A percentile compares a stretch with the other conserved stretches of the same genome.
Evolutionary conservation across 1,140 invertebrate species (phyloP).

Genomic region (Chymomyza costata): DNA sequence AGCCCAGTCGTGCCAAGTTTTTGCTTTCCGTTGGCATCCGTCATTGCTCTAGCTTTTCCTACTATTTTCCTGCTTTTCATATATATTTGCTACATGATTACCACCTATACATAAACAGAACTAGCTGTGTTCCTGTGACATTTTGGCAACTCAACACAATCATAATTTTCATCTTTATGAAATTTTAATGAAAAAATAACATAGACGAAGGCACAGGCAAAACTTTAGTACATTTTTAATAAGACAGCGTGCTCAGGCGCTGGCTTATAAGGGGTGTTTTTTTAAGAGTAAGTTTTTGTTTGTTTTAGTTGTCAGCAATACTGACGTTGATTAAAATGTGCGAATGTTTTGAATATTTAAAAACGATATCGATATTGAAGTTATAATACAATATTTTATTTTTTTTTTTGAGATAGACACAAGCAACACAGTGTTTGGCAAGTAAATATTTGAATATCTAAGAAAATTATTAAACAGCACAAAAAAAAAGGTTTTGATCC

Average conservation of each 20-base stretch:
- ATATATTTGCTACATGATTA: constrained; percentile 2
- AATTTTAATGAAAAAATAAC: constrained; percentile 64
- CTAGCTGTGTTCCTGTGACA: constrained; percentile 45
- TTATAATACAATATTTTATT: no score
- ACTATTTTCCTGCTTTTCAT: background rate
- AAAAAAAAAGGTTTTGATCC: no score
- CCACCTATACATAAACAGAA: background rate
- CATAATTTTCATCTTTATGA: constrained; percentile 71
- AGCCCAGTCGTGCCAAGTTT: background rate
- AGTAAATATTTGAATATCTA: no score
- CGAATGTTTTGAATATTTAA: no score
- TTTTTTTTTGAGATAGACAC: no score
- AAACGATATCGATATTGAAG: no score
- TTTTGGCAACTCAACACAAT: constrained; percentile 66
- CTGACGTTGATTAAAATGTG: no score
- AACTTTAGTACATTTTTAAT: constrained; percentile 59
- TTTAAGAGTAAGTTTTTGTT: no score
- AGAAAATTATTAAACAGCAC: no score
- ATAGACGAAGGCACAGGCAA: constrained; percentile 13
- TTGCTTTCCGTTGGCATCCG: constrained; percentile 14
- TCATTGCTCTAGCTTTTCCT: constrained; percentile 11
- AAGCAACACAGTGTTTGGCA: no score
- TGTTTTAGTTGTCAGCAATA: no score
- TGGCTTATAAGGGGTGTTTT: no score
- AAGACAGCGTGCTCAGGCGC: constrained; percentile 40